phyloP scores from a whole-genome alignment of 2,888 invertebrate genomes.

The Monopis laevigella region DNA sequence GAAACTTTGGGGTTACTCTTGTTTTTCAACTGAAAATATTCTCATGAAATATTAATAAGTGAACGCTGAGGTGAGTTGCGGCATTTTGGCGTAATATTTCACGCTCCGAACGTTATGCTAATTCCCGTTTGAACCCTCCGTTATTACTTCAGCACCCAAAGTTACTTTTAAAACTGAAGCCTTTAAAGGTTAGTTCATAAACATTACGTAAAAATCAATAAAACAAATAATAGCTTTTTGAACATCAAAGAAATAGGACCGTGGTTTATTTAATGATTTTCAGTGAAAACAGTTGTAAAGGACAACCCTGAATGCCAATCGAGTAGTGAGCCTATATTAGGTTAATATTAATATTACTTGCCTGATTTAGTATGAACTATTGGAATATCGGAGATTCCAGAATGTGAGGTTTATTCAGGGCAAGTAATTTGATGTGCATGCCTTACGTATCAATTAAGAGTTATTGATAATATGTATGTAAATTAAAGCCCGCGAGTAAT shows the following conservation, averaged over 20 bases:
- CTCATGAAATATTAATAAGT: slow-evolving; percentile 23
- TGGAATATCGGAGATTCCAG: slow-evolving; percentile 2
- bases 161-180: no score
- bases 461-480: no score
- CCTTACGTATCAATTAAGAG: no score
- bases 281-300: not conserved
- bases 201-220: no score
- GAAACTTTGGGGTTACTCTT: slow-evolving; percentile 11
- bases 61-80: slow-evolving; percentile 11
- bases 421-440: slow-evolving; percentile 6
- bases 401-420: slow-evolving; percentile 6
- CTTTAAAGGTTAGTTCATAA: no score
- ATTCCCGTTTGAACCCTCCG: slow-evolving; percentile 8
- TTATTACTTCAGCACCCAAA: no score
- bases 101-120: slow-evolving; percentile 11
- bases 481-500: no score
- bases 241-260: not conserved
- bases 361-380: slow-evolving; percentile 4
- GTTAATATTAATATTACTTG: not conserved
- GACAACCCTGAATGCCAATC: slow-evolving; percentile 3
- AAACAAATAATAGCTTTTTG: not conserved
- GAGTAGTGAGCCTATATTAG: slow-evolving; percentile 4
- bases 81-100: slow-evolving; percentile 10
- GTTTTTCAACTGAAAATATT: slow-evolving; percentile 15
- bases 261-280: not conserved